A percentile compares a stretch with the other conserved stretches of the same genome.
Conservation (phyloP, 1,140 invertebrate species). For the Brachionus plicatilis region DNA sequence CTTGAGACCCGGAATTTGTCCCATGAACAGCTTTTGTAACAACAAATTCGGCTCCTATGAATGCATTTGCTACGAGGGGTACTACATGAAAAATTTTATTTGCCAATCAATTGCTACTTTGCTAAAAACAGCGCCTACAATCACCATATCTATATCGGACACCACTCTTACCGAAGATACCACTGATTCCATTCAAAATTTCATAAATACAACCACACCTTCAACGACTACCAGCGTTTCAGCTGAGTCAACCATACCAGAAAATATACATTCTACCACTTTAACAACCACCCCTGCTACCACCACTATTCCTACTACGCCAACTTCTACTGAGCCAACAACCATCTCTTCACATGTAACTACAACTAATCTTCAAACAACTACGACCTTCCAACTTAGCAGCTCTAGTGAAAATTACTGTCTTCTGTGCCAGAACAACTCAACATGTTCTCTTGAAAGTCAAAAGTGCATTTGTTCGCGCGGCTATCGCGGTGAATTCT, state of each 20-base stretch:
- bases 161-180: background rate
- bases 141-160: background rate
- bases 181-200: background rate
- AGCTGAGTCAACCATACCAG: background rate
- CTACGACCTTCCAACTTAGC: background rate
- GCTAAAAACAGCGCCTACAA: background rate
- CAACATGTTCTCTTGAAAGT: background rate
- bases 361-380: background rate
- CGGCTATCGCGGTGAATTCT: constrained; percentile 41
- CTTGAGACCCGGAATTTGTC: background rate
- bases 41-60: constrained; percentile 20
- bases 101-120: background rate
- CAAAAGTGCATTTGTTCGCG: constrained; percentile 41
- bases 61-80: background rate
- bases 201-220: background rate
- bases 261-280: background rate
- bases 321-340: background rate
- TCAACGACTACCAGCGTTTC: background rate
- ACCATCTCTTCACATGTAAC: background rate
- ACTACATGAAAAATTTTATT: background rate
- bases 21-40: background rate
- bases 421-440: background rate
- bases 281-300: background rate
- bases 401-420: background rate
- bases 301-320: background rate